These are phyloP conservation scores for Numenius phaeopus DNA, from an alignment of 2,797 vertebrate genomes.

Conservation along the genomic window DNA sequence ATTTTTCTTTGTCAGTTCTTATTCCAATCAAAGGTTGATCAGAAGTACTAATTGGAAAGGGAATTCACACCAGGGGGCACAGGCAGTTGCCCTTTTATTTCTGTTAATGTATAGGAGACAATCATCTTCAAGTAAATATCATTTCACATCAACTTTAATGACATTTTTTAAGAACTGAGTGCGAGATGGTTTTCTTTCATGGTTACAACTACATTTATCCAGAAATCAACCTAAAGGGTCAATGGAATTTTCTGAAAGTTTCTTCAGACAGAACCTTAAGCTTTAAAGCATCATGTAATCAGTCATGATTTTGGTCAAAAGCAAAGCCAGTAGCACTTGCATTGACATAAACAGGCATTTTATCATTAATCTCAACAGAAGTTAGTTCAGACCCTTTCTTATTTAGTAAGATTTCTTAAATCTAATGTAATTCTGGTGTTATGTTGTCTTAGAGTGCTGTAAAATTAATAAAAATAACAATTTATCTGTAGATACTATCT, in stretches of 20 bases:
- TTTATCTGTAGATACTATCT: conserved; percentile 7
- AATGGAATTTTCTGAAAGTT: neutral
- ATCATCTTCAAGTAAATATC: neutral
- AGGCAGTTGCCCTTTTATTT: neutral
- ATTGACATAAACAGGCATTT: conserved; percentile 3
- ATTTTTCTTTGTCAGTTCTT: neutral
- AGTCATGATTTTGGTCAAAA: conserved; percentile 20
- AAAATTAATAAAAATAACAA: neutral
- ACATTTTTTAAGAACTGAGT: neutral
- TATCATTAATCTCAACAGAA: neutral
- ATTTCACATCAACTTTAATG: neutral
- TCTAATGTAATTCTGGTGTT: neutral
- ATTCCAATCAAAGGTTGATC: neutral
- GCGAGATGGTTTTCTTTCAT: neutral
- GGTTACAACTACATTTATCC: neutral
- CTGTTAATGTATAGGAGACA: neutral
- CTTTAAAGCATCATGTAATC: neutral
- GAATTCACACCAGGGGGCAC: neutral
- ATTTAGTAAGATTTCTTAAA: neutral
- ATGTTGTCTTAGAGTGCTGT: neutral
- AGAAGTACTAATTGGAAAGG: neutral
- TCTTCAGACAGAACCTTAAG: neutral
- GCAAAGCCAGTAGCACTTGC: neutral
- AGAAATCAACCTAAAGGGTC: neutral
- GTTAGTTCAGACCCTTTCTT: neutral